phyloP scores from a whole-genome alignment of 2,888 invertebrate species.

The Drosophila gaucha region DNA sequence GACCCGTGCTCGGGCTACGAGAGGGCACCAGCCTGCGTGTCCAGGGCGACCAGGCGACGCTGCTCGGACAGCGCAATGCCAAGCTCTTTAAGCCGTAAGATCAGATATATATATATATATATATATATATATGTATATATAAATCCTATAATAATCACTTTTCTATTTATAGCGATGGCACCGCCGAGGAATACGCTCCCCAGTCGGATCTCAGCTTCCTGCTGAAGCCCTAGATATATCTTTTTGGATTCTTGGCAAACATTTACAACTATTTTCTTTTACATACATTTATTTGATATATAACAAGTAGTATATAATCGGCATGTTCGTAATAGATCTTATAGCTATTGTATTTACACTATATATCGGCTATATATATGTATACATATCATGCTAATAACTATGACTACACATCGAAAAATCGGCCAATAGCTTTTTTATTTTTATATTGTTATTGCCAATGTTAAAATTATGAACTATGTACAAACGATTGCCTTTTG shows the following conservation, averaged over 20 bases:
- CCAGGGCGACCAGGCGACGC: constrained; percentile 86
- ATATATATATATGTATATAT: no score
- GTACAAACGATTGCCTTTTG: constrained; percentile 30
- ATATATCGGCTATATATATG: constrained; percentile 2
- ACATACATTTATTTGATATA: constrained; percentile 12
- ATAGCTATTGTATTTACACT: constrained; percentile 22
- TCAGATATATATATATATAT: no score
- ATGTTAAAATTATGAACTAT: constrained; percentile 25
- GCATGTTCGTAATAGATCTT: constrained; percentile 25
- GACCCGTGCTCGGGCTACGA: constrained; percentile 89
- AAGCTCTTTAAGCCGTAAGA: constrained; percentile 88
- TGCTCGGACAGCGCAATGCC: constrained; percentile 88
- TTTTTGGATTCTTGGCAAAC: no score
- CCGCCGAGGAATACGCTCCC: constrained; percentile 86
- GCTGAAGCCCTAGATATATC: constrained; percentile 34
- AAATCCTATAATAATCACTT: neutral
- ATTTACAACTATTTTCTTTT: neutral
- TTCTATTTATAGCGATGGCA: constrained; percentile 86
- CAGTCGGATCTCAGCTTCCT: constrained; percentile 88
- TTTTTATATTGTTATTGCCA: no score
- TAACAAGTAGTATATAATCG: constrained; percentile 28
- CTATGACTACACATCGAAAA: constrained; percentile 31
- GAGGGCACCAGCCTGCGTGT: constrained; percentile 90
- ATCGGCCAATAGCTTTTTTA: neutral
- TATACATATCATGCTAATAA: constrained; percentile 13